phyloP scores from a whole-genome alignment of 1,140 invertebrate species.

The Lysiphlebus fabarum region DNA sequence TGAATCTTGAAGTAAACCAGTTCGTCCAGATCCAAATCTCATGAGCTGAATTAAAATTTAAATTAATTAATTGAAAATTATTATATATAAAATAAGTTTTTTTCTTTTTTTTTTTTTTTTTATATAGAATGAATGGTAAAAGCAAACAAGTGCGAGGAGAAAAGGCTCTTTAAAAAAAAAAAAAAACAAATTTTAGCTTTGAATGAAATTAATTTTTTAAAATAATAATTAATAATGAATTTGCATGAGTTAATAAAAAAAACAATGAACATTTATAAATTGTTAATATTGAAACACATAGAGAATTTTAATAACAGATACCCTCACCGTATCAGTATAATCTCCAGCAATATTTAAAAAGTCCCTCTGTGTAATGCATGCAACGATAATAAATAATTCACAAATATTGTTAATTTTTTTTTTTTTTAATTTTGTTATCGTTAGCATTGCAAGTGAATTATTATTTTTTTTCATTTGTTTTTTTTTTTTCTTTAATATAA shows the following conservation, averaged over 20 bases:
- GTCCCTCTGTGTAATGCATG: constrained; percentile 15
- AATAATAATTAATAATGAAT: background rate
- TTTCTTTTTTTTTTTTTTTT: no score
- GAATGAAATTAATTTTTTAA: no score
- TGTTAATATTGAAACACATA: constrained; percentile 1
- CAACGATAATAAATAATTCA: constrained; percentile 6
- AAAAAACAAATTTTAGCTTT: background rate
- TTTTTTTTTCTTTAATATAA: no score
- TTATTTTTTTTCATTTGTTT: no score
- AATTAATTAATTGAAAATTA: no score
- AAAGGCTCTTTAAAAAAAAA: background rate
- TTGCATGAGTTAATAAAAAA: background rate
- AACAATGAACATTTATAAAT: constrained; percentile 22
- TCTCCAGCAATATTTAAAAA: constrained; percentile 12
- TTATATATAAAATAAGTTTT: no score
- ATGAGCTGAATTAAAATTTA: constrained; percentile 43
- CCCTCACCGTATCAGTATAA: constrained; percentile 19
- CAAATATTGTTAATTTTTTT: background rate
- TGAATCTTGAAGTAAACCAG: constrained; percentile 61
- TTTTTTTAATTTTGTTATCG: no score
- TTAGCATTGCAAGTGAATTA: constrained; percentile 1
- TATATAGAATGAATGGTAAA: background rate
- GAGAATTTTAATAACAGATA: constrained; percentile 35
- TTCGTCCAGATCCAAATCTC: constrained; percentile 55
- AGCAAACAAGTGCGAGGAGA: background rate